Conservation (phyloP, 64 coral and sea anemone species). For the Stylophora pistillata region DNA sequence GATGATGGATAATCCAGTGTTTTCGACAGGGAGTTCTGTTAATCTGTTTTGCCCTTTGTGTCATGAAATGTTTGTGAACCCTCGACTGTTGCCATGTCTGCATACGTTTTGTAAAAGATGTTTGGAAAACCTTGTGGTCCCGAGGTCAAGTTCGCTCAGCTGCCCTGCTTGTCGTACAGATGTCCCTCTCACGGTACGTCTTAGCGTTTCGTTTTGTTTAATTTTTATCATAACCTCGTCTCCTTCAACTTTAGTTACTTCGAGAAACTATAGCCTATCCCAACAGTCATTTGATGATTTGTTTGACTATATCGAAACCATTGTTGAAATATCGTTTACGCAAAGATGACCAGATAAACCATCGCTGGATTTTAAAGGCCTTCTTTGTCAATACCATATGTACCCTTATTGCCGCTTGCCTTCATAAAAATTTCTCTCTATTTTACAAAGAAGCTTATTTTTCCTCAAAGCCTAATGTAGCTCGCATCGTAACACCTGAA, state of each 20-base stretch:
- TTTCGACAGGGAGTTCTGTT: constrained; percentile 68
- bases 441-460: too few relatives aligned
- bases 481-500: too few relatives aligned
- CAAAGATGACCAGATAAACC: too few relatives aligned
- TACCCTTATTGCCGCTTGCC: too few relatives aligned
- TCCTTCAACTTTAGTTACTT: background rate
- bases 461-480: too few relatives aligned
- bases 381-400: too few relatives aligned
- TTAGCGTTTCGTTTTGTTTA: background rate
- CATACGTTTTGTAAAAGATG: constrained; percentile 96
- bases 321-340: too few relatives aligned
- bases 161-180: constrained; percentile 95
- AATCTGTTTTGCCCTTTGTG: constrained; percentile 92
- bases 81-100: constrained; percentile 89
- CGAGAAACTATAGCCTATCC: background rate
- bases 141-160: constrained; percentile 72
- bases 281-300: too few relatives aligned
- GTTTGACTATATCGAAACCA: too few relatives aligned
- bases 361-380: too few relatives aligned
- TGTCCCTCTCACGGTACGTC: constrained; percentile 74
- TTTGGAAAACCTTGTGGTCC: constrained; percentile 88
- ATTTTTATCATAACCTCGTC: background rate
- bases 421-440: too few relatives aligned
- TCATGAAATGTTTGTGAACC: constrained; percentile 83
- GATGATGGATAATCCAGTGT: constrained; percentile 59